Percentiles rank a stretch among this genome's conserved stretches.
Conservation (phyloP, 2,797 vertebrate species). For the Coranthus polyacanthus region DNA sequence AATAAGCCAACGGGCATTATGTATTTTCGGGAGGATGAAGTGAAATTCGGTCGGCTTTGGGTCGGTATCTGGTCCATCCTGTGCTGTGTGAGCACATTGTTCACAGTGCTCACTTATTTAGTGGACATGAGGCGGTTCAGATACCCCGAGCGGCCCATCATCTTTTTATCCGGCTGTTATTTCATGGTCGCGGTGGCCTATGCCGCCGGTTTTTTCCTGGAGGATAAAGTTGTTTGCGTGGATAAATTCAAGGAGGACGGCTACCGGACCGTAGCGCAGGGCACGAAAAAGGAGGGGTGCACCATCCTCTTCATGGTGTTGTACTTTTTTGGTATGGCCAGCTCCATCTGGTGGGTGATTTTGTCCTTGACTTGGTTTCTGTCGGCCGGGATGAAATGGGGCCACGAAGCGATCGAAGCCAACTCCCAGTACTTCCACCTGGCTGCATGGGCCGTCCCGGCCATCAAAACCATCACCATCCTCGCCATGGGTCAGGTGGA, state of each 20-base stretch:
- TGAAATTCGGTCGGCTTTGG: constrained; percentile 95
- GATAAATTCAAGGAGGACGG: constrained; percentile 93
- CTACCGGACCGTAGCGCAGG: constrained; percentile 95
- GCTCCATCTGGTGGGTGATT: constrained; percentile 98
- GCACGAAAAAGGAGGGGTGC: constrained; percentile 98
- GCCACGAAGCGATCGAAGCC: constrained; percentile 97
- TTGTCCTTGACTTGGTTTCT: constrained; percentile 98
- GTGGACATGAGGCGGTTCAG: constrained; percentile 97
- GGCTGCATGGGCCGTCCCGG: constrained; percentile 97
- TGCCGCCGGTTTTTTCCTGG: constrained; percentile 93
- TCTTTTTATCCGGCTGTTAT: constrained; percentile 97
- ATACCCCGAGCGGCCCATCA: constrained; percentile 97
- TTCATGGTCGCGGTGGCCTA: constrained; percentile 98
- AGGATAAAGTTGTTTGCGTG: constrained; percentile 95
- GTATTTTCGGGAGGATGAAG: constrained; percentile 96
- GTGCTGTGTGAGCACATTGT: constrained; percentile 95
- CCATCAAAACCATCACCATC: constrained; percentile 97
- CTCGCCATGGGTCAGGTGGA: constrained; percentile 98
- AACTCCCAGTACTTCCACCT: constrained; percentile 99
- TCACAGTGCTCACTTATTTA: constrained; percentile 96
- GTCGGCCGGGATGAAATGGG: constrained; percentile 98
- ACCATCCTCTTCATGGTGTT: constrained; percentile 99
- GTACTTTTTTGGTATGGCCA: constrained; percentile 97
- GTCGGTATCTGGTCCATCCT: constrained; percentile 97
- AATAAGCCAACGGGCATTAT: constrained; percentile 92